A percentile compares a stretch with the other conserved stretches of the same genome.
These are phyloP conservation scores for Osmerus mordax DNA, from an alignment of 2,113 vertebrate species.

Conservation along the genomic window DNA sequence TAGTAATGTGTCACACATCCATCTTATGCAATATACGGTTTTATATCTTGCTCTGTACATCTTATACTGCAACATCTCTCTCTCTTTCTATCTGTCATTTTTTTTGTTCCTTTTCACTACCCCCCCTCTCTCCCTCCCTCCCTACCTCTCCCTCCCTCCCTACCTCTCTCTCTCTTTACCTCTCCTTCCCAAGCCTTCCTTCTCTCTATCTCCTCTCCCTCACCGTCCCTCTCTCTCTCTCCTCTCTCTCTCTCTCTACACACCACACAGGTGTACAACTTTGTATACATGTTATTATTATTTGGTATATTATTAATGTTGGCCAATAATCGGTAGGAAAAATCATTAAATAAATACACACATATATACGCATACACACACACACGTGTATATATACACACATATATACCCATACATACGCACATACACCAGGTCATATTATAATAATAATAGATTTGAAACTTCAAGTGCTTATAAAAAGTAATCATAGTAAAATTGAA, in stretches of 20 bases:
- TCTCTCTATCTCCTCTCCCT: background rate
- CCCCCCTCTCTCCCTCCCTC: background rate
- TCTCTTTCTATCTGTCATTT: background rate
- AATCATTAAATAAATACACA: no score
- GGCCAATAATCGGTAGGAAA: no score
- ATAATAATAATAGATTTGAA: no score
- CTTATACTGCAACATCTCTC: background rate
- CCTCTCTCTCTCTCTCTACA: background rate
- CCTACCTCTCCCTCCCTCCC: background rate
- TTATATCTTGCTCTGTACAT: background rate
- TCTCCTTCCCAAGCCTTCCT: no score
- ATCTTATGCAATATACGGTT: background rate
- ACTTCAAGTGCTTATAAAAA: no score
- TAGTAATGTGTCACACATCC: background rate
- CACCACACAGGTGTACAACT: background rate
- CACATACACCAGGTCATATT: no score
- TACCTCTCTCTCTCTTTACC: background rate
- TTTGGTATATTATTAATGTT: conserved; percentile 8
- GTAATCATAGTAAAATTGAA: no score
- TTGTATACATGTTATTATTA: no score
- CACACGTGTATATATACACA: no score
- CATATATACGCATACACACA: no score
- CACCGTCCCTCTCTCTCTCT: background rate
- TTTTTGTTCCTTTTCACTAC: background rate
- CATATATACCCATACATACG: no score